Evolutionary conservation across 1,140 invertebrate genomes (phyloP).

Genomic region (Sminthurinus signatus): DNA sequence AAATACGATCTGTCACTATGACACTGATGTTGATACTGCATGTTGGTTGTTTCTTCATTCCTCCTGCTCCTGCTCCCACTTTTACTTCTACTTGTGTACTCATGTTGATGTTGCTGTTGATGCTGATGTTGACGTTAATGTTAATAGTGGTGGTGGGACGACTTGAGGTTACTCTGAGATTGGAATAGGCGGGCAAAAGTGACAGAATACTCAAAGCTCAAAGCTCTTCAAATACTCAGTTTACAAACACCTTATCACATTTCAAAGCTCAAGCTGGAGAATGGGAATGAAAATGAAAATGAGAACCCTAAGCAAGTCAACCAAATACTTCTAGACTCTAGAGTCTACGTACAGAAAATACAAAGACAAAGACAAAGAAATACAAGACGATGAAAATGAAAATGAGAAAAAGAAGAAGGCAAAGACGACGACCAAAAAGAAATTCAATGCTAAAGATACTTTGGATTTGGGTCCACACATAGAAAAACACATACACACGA

Average conservation of each 20-base stretch:
- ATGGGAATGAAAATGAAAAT: no score
- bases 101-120: no score
- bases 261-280: no score
- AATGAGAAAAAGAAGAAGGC: not conserved
- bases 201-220: not conserved
- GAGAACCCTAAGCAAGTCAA: slow-evolving; percentile 7
- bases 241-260: slow-evolving; percentile 30
- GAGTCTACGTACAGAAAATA: no score
- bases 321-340: not conserved
- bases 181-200: slow-evolving; percentile 3
- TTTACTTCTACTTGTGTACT: no score
- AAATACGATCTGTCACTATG: slow-evolving; percentile 28
- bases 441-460: slow-evolving; percentile 9
- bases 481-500: no score
- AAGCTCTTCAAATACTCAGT: slow-evolving; percentile 17
- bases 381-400: slow-evolving; percentile 4
- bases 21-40: slow-evolving; percentile 4
- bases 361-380: no score
- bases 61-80: no score
- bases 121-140: no score
- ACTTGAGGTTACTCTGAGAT: no score
- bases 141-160: no score
- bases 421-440: not conserved
- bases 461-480: not conserved
- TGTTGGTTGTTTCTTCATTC: no score